Evolutionary conservation across 1,140 invertebrate species (phyloP).

Genomic region (Formica selysi): DNA sequence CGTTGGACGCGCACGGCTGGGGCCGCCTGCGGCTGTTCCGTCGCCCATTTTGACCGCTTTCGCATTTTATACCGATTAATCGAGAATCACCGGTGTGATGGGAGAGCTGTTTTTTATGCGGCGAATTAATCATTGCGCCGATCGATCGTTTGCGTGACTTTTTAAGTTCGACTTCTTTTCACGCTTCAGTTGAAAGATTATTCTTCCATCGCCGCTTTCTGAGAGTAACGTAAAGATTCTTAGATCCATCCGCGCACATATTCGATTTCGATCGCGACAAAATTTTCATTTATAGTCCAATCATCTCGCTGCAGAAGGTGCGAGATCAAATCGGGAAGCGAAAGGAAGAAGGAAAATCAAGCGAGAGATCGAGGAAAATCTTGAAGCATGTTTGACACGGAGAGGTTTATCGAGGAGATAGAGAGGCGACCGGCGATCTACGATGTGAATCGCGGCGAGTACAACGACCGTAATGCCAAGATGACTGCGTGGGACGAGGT

Average conservation of each 20-base stretch:
- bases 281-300: neutral
- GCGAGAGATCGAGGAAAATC: neutral
- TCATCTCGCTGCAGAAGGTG: neutral
- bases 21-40: slow-evolving; percentile 56
- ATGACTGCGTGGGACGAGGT: slow-evolving; percentile 83
- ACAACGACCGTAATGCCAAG: slow-evolving; percentile 83
- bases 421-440: slow-evolving; percentile 83
- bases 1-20: slow-evolving; percentile 1
- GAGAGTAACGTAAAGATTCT: neutral
- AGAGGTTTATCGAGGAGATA: slow-evolving; percentile 82
- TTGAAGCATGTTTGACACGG: slow-evolving; percentile 81
- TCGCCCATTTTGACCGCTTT: slow-evolving; percentile 16
- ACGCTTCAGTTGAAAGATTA: neutral
- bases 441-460: slow-evolving; percentile 80
- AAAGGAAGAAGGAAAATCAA: neutral
- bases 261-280: neutral
- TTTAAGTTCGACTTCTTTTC: neutral
- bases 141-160: neutral
- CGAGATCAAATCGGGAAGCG: neutral
- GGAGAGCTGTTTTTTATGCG: neutral
- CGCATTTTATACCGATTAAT: neutral
- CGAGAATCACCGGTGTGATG: neutral
- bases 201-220: neutral
- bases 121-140: neutral
- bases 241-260: neutral